Evolutionary conservation across 2,888 invertebrate genomes (phyloP).

Genomic region (Halictus ligatus): DNA sequence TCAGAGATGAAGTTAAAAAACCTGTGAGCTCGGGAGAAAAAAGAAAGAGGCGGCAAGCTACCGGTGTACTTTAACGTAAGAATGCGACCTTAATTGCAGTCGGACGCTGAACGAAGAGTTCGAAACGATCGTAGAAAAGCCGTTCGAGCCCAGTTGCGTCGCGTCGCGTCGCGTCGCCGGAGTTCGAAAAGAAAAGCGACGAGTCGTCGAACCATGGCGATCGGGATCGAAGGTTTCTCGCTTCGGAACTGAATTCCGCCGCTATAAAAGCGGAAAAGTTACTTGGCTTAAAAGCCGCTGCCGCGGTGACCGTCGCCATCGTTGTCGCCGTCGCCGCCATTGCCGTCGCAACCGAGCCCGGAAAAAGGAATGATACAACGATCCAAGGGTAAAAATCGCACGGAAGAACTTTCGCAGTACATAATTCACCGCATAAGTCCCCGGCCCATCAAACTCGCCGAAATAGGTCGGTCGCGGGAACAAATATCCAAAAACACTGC

Average conservation of each 20-base stretch:
- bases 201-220: slow-evolving; percentile 3
- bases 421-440: slow-evolving; percentile 64
- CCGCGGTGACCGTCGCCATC: too few relatives aligned
- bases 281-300: slow-evolving; percentile 31
- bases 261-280: slow-evolving; percentile 31
- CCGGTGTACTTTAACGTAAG: slow-evolving; percentile 1
- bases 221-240: slow-evolving; percentile 40
- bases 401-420: slow-evolving; percentile 45
- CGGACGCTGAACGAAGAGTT: background rate
- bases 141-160: background rate
- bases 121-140: slow-evolving; percentile 2
- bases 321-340: too few relatives aligned
- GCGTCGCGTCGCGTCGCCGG: background rate
- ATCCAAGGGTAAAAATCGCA: slow-evolving; percentile 55
- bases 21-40: background rate
- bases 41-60: background rate
- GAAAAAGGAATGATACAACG: slow-evolving; percentile 52
- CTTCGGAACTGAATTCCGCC: slow-evolving; percentile 35
- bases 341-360: background rate
- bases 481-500: slow-evolving; percentile 63
- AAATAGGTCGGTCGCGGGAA: slow-evolving; percentile 58
- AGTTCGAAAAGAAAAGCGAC: slow-evolving; percentile 16
- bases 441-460: slow-evolving; percentile 45
- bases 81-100: slow-evolving; percentile 31
- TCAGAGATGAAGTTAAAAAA: background rate